These are phyloP conservation scores for Desoria tigrina DNA, from an alignment of 2,888 invertebrate genomes.

Conservation along the genomic window DNA sequence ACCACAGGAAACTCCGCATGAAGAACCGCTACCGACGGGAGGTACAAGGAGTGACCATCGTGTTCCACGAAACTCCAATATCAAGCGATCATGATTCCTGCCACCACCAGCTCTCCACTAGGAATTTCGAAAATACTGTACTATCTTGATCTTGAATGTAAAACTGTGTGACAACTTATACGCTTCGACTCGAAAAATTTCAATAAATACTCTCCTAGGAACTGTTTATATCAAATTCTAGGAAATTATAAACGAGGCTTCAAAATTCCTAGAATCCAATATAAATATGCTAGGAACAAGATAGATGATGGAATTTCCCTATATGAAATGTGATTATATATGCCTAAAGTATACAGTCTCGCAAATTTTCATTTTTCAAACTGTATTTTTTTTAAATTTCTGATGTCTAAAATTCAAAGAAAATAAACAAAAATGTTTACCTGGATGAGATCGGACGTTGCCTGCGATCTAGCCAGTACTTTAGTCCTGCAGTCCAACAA, in stretches of 20 bases:
- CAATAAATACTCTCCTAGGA: slow-evolving; percentile 2
- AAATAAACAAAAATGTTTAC: no score
- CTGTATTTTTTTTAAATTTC: no score
- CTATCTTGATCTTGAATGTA: no score
- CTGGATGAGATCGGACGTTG: slow-evolving; percentile 62
- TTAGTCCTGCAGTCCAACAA: slow-evolving; percentile 65
- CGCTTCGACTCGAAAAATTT: neutral
- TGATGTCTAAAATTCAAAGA: no score
- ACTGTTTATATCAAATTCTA: no score
- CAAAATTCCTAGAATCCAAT: neutral
- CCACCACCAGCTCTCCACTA: slow-evolving; percentile 67
- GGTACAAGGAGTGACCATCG: slow-evolving; percentile 64
- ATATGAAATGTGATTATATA: no score
- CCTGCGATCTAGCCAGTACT: slow-evolving; percentile 61
- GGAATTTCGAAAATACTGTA: neutral
- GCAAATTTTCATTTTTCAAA: no score
- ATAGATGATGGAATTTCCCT: no score
- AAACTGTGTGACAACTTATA: neutral
- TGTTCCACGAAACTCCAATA: slow-evolving; percentile 65
- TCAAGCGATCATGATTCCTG: slow-evolving; percentile 64
- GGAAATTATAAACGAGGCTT: neutral
- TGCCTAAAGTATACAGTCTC: no score
- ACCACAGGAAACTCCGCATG: slow-evolving; percentile 53
- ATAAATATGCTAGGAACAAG: neutral
- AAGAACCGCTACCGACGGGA: slow-evolving; percentile 60